Percentiles rank a stretch among this genome's conserved stretches.
phyloP scores from a whole-genome alignment of 2,888 invertebrate species.

The Marronus borbonicus region DNA sequence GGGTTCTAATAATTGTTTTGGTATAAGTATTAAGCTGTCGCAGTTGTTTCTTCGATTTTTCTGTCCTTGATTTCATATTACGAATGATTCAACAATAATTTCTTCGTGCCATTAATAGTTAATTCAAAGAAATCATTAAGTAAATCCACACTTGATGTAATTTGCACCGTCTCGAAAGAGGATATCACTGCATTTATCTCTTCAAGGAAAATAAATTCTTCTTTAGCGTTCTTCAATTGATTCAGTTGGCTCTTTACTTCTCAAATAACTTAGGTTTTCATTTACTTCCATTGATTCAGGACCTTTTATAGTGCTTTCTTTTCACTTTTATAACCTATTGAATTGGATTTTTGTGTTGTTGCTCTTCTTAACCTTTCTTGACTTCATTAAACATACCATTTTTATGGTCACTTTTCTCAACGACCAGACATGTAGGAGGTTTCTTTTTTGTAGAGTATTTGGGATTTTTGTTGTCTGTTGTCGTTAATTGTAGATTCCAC shows the following conservation, averaged over 20 bases:
- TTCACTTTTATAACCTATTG: constrained; percentile 57
- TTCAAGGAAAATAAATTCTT: constrained; percentile 74
- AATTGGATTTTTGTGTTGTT: constrained; percentile 40
- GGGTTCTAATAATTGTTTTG: constrained; percentile 85
- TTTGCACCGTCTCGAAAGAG: constrained; percentile 75
- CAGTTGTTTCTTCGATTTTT: constrained; percentile 74
- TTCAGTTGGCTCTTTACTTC: constrained; percentile 52
- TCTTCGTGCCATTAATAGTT: constrained; percentile 85
- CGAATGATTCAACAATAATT: constrained; percentile 81
- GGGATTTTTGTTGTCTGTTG: constrained; percentile 1
- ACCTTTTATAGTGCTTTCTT: constrained; percentile 54
- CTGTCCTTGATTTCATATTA: constrained; percentile 78
- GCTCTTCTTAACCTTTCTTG: constrained; percentile 23
- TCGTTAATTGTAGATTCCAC: constrained; percentile 49
- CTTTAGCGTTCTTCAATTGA: constrained; percentile 54
- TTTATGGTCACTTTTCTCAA: constrained; percentile 10
- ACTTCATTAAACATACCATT: constrained; percentile 23
- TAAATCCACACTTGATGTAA: constrained; percentile 79
- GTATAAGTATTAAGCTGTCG: constrained; percentile 79
- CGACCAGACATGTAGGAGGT: background rate
- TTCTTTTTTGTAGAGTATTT: constrained; percentile 36
- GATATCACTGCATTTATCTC: constrained; percentile 84
- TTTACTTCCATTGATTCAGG: constrained; percentile 49
- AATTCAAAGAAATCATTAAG: constrained; percentile 93
- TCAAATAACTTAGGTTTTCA: constrained; percentile 52